Conservation (phyloP, 2,113 vertebrate species). For the Phyllostomus discolor region DNA sequence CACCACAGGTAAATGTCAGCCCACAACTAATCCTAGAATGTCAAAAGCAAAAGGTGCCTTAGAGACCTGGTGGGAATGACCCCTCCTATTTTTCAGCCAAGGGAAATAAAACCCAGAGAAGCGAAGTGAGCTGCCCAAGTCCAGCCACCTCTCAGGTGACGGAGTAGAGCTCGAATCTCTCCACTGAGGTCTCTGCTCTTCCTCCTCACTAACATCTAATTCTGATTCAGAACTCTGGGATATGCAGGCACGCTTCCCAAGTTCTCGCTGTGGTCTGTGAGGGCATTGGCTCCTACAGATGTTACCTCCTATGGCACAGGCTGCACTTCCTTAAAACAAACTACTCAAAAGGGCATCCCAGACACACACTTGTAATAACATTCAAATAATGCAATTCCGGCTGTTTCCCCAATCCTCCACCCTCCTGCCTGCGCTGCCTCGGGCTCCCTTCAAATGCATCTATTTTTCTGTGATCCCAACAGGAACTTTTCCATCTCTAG, state of each 20-base stretch:
- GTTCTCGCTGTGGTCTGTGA: fast-evolving
- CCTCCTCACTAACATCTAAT: too few relatives aligned
- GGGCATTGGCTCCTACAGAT: neutral
- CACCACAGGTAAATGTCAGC: neutral
- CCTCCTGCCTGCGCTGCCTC: constrained; percentile 42
- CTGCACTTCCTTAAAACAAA: constrained; percentile 29
- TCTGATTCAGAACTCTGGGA: fast-evolving
- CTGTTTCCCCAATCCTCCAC: neutral
- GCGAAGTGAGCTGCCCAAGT: neutral
- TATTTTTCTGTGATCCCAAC: constrained; percentile 62
- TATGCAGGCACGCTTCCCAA: fast-evolving
- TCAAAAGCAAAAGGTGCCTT: neutral
- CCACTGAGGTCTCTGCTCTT: neutral
- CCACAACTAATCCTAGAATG: neutral
- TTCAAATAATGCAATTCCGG: constrained; percentile 38
- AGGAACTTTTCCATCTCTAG: constrained; percentile 62
- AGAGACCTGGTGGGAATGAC: fast-evolving
- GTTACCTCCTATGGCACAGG: neutral
- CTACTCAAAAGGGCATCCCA: neutral
- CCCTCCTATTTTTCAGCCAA: neutral
- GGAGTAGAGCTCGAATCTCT: neutral
- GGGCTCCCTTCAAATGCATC: constrained; percentile 58
- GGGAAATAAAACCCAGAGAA: neutral
- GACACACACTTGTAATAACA: constrained; percentile 36
- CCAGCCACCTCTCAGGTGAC: neutral